Base-by-base conservation (phyloP, 2,113 vertebrate species). In the Furnarius figulus region DNA sequence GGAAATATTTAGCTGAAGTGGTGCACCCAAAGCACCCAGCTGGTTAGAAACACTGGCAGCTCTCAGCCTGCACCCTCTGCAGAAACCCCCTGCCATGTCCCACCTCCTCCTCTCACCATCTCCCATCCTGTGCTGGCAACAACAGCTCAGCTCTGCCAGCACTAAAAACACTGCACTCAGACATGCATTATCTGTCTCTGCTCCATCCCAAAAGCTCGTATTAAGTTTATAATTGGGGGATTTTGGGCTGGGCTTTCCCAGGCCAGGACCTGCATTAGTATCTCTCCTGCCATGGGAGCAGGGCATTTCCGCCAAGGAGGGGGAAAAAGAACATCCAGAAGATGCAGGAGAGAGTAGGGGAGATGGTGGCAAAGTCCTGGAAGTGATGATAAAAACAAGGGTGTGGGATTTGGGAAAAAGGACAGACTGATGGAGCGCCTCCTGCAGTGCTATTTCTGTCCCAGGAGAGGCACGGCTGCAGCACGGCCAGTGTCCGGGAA, bases 161-260 rank as follows among this genome's bases (percentile, higher is more conserved):
- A 35, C 14, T 1, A 1, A 3, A 2, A 6, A 27, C 42, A 25
- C 37, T 8, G 4, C 2, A 3, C 70, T 71, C 6, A 1, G 39
- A 19, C 3, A 1, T 9, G 13, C 12, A 1, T 15, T 18, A 13
- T 0, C 16, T 12, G 37, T 80, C 53, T 49, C 62, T 68, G 70
- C 15, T 44, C 28, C 74, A 40, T 33, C n/a, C 21, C 49, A 5
- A 68, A 72, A 61, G 9, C 14, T 47, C 2, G 0, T 5, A 9
- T 28, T 16, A 27, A 61, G 25, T 63, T 89, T 79, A 3, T 44
- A 68, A 62, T 9, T 3, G 5, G 22, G 11, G 39, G 9, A 35
- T 58, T 71, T 71, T 76, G 61, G 37, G 21, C 21, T 8, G 0
- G 21, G 59, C 63, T 58, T 62, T 73, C 39, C 59, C 82, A 83